phyloP scores from a whole-genome alignment of 1,140 invertebrate species.

The Drosophila navojoa region DNA sequence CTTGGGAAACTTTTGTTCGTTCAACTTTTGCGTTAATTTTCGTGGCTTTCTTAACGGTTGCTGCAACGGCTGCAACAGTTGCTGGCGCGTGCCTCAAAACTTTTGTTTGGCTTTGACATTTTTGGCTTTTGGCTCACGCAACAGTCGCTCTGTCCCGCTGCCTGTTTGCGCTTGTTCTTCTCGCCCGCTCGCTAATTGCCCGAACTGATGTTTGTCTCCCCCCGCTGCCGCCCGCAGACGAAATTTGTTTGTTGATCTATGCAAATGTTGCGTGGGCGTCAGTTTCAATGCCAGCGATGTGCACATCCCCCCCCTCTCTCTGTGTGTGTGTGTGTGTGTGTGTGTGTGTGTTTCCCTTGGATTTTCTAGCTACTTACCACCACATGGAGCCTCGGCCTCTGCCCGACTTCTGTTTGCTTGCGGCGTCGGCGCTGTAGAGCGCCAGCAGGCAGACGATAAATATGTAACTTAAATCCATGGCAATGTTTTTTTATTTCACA shows the following conservation, averaged over 20 bases:
- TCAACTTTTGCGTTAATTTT: conserved; percentile 41
- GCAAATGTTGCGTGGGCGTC: conserved; percentile 54
- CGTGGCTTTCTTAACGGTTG: conserved; percentile 50
- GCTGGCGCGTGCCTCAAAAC: conserved; percentile 56
- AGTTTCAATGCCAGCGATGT: conserved; percentile 32
- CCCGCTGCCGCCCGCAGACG: background rate
- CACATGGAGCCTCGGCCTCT: conserved; percentile 83
- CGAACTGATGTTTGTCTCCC: conserved; percentile 28
- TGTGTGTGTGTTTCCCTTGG: conserved; percentile 25
- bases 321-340: too few relatives aligned
- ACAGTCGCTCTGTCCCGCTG: background rate
- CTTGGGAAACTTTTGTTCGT: conserved; percentile 15
- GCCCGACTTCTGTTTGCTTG: conserved; percentile 82
- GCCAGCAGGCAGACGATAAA: conserved; percentile 72
- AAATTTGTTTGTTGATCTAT: conserved; percentile 41
- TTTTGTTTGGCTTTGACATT: conserved; percentile 23
- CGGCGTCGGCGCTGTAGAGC: conserved; percentile 66
- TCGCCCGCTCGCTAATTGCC: conserved; percentile 59
- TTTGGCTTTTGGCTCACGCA: conserved; percentile 10
- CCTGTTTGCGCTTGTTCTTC: conserved; percentile 64
- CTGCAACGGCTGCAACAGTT: background rate
- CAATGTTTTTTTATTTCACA: conserved; percentile 35
- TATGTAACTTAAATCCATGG: conserved; percentile 81
- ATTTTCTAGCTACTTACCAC: conserved; percentile 77
- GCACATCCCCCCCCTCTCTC: background rate